Percentiles rank a stretch among this genome's conserved stretches.
phyloP scores from a whole-genome alignment of 2,797 vertebrate species.

The Eulemur albifrons region DNA sequence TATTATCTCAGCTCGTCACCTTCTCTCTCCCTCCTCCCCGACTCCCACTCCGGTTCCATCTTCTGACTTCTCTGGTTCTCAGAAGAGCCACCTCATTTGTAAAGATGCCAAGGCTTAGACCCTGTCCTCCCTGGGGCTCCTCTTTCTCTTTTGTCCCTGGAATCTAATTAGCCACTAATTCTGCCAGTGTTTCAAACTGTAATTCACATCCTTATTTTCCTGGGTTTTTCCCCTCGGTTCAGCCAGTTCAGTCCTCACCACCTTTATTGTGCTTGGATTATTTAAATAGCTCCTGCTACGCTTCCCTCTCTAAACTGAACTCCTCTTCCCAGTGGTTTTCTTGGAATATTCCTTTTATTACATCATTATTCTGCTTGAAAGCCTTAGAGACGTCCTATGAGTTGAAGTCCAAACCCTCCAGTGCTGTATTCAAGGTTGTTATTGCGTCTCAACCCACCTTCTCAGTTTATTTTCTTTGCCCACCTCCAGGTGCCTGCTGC shows the following conservation, averaged over 20 bases:
- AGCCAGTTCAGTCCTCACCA: rapidly evolving
- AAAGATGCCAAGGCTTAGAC: background rate
- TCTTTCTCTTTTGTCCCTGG: background rate
- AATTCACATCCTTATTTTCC: background rate
- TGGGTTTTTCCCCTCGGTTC: too few species aligned
- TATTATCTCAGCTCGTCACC: rapidly evolving
- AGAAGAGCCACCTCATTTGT: background rate
- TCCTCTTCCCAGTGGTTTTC: background rate
- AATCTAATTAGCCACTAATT: background rate
- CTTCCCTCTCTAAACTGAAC: background rate
- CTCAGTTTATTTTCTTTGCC: background rate
- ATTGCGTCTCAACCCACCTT: background rate
- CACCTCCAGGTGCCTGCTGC: background rate
- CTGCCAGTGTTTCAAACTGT: too few species aligned
- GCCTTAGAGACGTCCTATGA: background rate
- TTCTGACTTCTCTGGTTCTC: background rate
- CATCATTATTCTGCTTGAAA: background rate
- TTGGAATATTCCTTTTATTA: rapidly evolving
- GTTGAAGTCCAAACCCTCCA: background rate
- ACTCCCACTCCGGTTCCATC: background rate
- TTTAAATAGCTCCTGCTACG: rapidly evolving
- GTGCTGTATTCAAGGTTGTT: rapidly evolving
- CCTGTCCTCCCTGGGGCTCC: background rate
- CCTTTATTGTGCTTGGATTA: rapidly evolving
- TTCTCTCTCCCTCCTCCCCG: background rate